Evolutionary conservation across 2,797 vertebrate genomes (phyloP).

Genomic region (Hybognathus amarus): DNA sequence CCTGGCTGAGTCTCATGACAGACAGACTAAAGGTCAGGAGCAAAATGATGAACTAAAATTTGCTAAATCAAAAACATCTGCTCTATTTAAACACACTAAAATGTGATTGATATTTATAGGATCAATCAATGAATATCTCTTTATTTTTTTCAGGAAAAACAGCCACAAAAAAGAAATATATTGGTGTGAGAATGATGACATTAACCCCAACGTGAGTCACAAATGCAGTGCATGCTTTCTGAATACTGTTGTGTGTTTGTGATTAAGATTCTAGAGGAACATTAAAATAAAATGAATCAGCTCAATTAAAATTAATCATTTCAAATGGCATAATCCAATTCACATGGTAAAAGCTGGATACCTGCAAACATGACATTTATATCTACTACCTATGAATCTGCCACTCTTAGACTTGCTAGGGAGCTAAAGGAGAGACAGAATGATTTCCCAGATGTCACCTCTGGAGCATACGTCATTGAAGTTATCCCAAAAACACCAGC

Average conservation of each 20-base stretch:
- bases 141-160: slow-evolving; percentile 81
- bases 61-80: neutral
- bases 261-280: neutral
- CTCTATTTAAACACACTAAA: neutral
- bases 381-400: neutral
- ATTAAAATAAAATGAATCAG: neutral
- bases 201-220: slow-evolving; percentile 85
- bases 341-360: neutral
- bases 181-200: slow-evolving; percentile 95
- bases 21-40: slow-evolving; percentile 88
- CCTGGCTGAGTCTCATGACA: slow-evolving; percentile 91
- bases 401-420: slow-evolving; percentile 80
- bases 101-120: neutral
- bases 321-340: neutral
- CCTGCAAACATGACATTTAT: neutral
- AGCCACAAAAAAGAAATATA: slow-evolving; percentile 89
- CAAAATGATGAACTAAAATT: neutral
- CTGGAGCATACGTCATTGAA: slow-evolving; percentile 94
- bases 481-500: slow-evolving; percentile 93
- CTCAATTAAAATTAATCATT: neutral
- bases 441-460: slow-evolving; percentile 93
- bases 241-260: neutral
- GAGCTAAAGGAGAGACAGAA: slow-evolving; percentile 88
- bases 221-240: neutral
- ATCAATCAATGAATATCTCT: neutral